Base-by-base conservation (phyloP, 30 jellyfish, hydroid and myxozoan genomes). In the Euphysa ruthae region DNA sequence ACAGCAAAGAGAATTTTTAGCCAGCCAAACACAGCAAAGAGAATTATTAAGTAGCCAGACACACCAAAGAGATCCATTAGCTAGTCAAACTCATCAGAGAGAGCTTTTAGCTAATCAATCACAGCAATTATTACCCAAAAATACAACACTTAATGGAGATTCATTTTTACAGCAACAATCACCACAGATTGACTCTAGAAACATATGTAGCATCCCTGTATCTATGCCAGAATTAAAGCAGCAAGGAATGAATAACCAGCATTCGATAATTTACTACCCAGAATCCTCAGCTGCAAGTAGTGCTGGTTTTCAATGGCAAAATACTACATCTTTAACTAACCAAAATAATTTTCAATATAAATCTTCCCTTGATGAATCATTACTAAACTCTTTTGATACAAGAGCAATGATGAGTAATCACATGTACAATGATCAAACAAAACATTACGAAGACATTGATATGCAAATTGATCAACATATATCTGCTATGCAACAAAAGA, bases 401-500 rank as follows among this genome's bases (percentile, higher is more conserved):
- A 32, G 35, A 25, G 42, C 30, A 25, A 19, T 43, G 29, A 49
- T 24, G 23, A 16, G 62, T 30, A 42, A 35, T 26, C 46, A 24
- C 16, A 33, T 33, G 35, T 43, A 32, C 22, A 42, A 63, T 12
- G 23, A 43, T 34, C 32, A 49, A 24, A 42, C 32, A 22, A 46
- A 46, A 46, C 60, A 46, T 29, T 35, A 33, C 16, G 77, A 63
- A 30, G 77, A 63, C 24, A 63, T 63, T 31, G 77, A 63, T 25
- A n/a, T 63, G 23, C 35, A 42, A 23, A 63, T 63, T 24, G 77
- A 63, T 43, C 73, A 49, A 44, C 77, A 63, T 49, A 16, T 63
- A 43, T 30, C 66, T 63, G 77, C 77, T 10, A 63, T 63, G 27
- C 30, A 42, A 25, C 77, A 63, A 26, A 63, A 42, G 13, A 43